A percentile compares a stretch with the other conserved stretches of the same genome.
Evolutionary conservation across 2,888 invertebrate genomes (phyloP).

Genomic region (Megalurothrips usitatus): DNA sequence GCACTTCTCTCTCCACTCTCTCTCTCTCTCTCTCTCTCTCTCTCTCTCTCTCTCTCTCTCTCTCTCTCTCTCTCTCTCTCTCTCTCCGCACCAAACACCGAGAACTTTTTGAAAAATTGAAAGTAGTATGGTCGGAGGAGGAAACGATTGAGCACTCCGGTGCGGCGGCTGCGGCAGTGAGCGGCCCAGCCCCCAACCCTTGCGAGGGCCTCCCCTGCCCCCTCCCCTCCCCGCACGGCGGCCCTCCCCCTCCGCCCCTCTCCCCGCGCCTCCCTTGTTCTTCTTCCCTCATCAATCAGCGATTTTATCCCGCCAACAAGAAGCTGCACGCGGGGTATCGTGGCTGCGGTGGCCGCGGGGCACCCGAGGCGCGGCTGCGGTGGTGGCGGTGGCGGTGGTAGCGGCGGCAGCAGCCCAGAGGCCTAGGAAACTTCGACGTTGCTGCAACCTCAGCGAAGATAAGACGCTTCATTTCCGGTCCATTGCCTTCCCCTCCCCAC

Average conservation of each 20-base stretch:
- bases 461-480: slow-evolving; percentile 26
- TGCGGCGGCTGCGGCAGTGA: neutral
- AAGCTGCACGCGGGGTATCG: slow-evolving; percentile 2
- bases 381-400: neutral
- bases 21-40: neutral
- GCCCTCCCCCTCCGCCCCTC: neutral
- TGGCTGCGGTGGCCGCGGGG: neutral
- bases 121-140: neutral
- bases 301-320: slow-evolving; percentile 24
- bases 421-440: neutral
- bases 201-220: neutral
- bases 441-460: slow-evolving; percentile 24
- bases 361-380: neutral
- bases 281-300: slow-evolving; percentile 26
- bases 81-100: neutral
- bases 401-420: neutral
- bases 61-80: neutral
- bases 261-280: neutral
- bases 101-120: slow-evolving; percentile 23
- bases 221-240: neutral
- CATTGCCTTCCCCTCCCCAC: neutral
- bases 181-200: neutral
- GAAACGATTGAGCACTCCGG: neutral
- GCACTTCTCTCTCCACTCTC: neutral
- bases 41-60: neutral